These are phyloP conservation scores for Cricetomys ansorgei DNA, from an alignment of 2,113 vertebrate species.

Conservation along the genomic window DNA sequence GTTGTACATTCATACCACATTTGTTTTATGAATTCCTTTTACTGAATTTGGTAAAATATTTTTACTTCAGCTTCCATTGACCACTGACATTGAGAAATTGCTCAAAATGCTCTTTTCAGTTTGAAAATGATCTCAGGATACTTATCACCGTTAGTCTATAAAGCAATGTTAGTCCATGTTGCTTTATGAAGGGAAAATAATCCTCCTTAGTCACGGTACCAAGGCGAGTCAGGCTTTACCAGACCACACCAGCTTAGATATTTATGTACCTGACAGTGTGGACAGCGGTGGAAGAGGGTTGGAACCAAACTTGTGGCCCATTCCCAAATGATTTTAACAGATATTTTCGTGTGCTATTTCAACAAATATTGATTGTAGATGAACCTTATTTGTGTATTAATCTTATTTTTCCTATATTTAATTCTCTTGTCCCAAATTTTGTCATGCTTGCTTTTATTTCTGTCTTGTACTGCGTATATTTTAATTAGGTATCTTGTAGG, in stretches of 20 bases:
- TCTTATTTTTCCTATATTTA: neutral
- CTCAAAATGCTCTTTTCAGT: neutral
- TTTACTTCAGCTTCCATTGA: neutral
- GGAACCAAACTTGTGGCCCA: neutral
- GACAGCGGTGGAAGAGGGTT: neutral
- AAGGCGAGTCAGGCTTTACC: neutral
- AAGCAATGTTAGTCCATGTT: neutral
- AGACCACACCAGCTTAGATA: neutral
- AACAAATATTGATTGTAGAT: neutral
- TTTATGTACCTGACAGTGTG: neutral
- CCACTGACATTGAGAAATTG: neutral
- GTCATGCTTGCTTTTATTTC: neutral
- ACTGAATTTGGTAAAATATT: neutral
- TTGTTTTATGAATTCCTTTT: conserved; percentile 27
- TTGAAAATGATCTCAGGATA: neutral
- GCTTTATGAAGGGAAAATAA: neutral
- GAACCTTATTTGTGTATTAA: neutral
- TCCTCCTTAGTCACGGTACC: neutral
- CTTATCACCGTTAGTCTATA: neutral
- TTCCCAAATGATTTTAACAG: neutral
- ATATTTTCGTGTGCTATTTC: neutral
- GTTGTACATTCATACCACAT: neutral
- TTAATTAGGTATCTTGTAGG: neutral
- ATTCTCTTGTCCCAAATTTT: neutral
- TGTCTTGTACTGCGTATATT: neutral